Conservation (phyloP, 2,888 invertebrate genomes). For the Mycalesis mineus region DNA sequence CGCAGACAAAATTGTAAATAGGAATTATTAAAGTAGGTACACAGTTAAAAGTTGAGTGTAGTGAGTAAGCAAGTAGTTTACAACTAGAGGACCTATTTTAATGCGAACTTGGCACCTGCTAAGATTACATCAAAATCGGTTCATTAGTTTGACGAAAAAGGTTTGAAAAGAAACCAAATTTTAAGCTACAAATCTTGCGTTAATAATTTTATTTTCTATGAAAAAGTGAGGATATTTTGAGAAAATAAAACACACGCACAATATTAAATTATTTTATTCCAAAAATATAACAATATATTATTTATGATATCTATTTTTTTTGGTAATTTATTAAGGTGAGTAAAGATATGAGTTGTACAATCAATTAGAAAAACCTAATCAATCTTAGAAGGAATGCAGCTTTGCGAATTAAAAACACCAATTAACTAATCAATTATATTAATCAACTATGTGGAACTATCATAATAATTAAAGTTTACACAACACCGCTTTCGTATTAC, state of each 20-base stretch:
- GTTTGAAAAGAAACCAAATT: too few species aligned
- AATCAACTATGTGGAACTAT: background rate
- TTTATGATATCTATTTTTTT: slow-evolving; percentile 25
- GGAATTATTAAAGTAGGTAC: too few species aligned
- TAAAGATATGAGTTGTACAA: background rate
- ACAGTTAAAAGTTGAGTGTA: too few species aligned
- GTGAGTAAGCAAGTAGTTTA: too few species aligned
- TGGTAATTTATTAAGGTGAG: background rate
- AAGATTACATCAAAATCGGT: too few species aligned
- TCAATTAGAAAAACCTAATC: background rate
- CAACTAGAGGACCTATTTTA: too few species aligned
- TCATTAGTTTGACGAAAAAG: too few species aligned
- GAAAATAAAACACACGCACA: slow-evolving; percentile 6
- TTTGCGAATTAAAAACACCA: background rate
- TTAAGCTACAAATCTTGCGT: too few species aligned
- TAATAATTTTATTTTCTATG: too few species aligned
- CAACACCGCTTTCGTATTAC: background rate
- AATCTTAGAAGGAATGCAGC: slow-evolving; percentile 8
- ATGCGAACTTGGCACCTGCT: too few species aligned
- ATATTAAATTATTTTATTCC: slow-evolving; percentile 43
- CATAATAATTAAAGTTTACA: background rate
- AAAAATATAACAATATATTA: slow-evolving; percentile 54
- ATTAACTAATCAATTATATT: background rate
- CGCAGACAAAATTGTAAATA: too few species aligned
- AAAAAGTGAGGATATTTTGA: background rate